phyloP scores from a whole-genome alignment of 1,140 invertebrate genomes.

The Drosophila santomea region DNA sequence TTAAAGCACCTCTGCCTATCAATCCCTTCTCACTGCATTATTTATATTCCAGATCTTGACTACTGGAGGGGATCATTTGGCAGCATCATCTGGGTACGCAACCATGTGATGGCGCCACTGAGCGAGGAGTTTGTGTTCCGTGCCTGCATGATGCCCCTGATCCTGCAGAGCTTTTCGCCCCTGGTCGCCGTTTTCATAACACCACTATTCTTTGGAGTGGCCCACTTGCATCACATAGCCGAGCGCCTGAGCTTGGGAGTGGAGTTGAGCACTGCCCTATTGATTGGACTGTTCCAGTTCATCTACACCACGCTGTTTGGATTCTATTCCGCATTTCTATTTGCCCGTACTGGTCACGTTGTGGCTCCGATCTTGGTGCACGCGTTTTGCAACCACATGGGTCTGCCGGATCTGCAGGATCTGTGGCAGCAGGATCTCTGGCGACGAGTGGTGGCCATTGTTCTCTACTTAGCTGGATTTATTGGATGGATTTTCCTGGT shows the following conservation, averaged over 20 bases:
- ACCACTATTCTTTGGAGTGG: slow-evolving; percentile 96
- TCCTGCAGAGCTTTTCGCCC: slow-evolving; percentile 93
- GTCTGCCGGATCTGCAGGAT: slow-evolving; percentile 94
- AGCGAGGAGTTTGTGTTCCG: slow-evolving; percentile 98
- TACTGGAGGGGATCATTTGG: slow-evolving; percentile 90
- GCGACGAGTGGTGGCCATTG: slow-evolving; percentile 87
- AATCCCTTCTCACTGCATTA: no score
- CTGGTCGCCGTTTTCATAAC: slow-evolving; percentile 92
- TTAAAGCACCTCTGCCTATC: neutral
- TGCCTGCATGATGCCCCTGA: slow-evolving; percentile 96
- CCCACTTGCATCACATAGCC: slow-evolving; percentile 96
- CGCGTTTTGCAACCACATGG: slow-evolving; percentile 98
- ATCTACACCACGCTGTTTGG: slow-evolving; percentile 96
- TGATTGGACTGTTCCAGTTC: slow-evolving; percentile 93
- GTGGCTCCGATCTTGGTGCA: slow-evolving; percentile 95
- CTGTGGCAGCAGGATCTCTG: slow-evolving; percentile 89
- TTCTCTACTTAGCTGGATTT: slow-evolving; percentile 91
- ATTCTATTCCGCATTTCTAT: slow-evolving; percentile 95
- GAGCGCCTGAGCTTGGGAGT: slow-evolving; percentile 91
- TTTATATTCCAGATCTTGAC: slow-evolving; percentile 87
- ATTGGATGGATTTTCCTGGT: slow-evolving; percentile 91
- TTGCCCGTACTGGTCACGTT: slow-evolving; percentile 93
- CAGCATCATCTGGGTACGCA: slow-evolving; percentile 94
- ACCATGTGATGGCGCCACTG: slow-evolving; percentile 95
- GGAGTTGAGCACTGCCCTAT: slow-evolving; percentile 88